Evolutionary conservation across 1,140 invertebrate genomes (phyloP), one percentile per base, ranked within the genome.

Genomic region (Lepidurus apus): DNA sequence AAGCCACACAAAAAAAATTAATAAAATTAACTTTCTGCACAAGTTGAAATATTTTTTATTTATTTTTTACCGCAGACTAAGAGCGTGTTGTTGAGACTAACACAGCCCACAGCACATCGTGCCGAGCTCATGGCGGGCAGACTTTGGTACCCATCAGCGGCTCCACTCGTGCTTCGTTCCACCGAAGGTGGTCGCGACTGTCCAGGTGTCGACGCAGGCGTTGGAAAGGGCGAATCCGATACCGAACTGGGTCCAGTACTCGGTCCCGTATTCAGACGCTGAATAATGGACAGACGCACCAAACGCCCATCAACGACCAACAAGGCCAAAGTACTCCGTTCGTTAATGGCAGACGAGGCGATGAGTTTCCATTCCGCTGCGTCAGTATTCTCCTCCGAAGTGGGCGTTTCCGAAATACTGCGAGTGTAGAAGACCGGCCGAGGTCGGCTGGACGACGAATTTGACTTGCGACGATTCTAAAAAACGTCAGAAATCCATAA

Each of bases 71-170:
- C 92, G 84, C 91, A 92, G 26, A 93, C 91, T 79, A 94, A 85
- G 1, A 95, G 84, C 74, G 88, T 88, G 42, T 89, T 89, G 79
- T 91, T 87, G 17, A 92, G 83, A 80, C 91, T 90, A 43, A 89
- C 90, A 78, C 91, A 90, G 9, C 93, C 93, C 75, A 92, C 88
- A n/a, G 91, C 90, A 85, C 92, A 93, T 79, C 92, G 88, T 7
- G 90, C 87, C 43, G 86, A 87, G 53, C 86, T 88, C 92, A 93
- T 93, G 17, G 88, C 87, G 5, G 90, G 87, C 43, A 93, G 83
- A 6, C 88, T 88, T 78, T 86, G 88, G 81, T 90, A 90, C n/a
- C 88, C 81, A 81, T 90, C 89, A 8, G 53, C 53, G 21, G 17
- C 21, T 13, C 53, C 53, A 5, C 8, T 65, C 0, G 87, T 87